Percentiles rank a stretch among this genome's conserved stretches.
Conservation (phyloP, 2,113 vertebrate genomes). For the Noturus placidus region DNA sequence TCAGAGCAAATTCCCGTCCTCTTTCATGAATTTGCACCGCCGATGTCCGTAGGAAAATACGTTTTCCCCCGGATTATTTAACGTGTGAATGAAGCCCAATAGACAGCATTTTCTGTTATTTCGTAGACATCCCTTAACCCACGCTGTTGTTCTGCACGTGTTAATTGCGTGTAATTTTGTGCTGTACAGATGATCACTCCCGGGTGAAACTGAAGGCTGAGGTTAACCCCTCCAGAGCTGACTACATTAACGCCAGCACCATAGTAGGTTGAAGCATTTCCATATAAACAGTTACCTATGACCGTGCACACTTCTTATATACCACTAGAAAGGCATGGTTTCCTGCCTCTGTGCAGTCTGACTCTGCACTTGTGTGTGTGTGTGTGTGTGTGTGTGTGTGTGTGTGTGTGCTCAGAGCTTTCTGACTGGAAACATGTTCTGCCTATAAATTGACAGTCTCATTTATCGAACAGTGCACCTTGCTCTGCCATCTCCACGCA, state of each 20-base stretch:
- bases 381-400: too few species aligned
- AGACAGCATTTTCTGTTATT: neutral
- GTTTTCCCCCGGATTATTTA: conserved; percentile 2
- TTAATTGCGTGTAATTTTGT: conserved; percentile 32
- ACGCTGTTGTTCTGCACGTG: neutral
- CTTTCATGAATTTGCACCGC: neutral
- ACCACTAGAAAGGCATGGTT: neutral
- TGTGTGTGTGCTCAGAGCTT: neutral
- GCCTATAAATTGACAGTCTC: neutral
- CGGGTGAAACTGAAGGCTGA: conserved; percentile 91
- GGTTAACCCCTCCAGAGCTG: conserved; percentile 85
- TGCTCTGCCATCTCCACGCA: conserved; percentile 15
- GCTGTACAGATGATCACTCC: conserved; percentile 84
- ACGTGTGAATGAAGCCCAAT: neutral
- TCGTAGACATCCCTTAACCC: neutral
- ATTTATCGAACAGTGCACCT: conserved; percentile 12
- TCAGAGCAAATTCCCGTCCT: neutral
- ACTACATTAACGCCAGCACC: conserved; percentile 97
- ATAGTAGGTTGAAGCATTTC: conserved; percentile 74
- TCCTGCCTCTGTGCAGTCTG: neutral
- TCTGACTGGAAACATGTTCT: neutral
- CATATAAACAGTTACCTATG: neutral
- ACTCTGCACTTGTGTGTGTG: neutral
- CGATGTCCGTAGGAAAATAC: neutral
- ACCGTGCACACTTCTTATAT: neutral